These are phyloP conservation scores for Brevimyrus niger DNA, from an alignment of 2,113 vertebrate genomes.

Conservation along the genomic window DNA sequence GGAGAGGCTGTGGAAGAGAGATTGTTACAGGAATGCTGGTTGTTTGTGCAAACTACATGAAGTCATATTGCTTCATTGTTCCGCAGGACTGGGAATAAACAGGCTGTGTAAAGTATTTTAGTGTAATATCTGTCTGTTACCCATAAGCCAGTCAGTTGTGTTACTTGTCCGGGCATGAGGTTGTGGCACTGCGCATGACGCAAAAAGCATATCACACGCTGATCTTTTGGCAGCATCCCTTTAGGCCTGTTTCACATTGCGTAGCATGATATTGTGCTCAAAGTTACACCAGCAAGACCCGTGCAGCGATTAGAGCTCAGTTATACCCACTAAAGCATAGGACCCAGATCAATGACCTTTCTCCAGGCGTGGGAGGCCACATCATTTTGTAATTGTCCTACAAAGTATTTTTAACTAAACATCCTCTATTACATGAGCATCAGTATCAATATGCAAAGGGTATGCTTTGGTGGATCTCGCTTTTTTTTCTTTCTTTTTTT, in stretches of 20 bases:
- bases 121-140: neutral
- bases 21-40: neutral
- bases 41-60: neutral
- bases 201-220: neutral
- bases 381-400: neutral
- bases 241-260: neutral
- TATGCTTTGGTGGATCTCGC: neutral
- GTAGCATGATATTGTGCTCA: neutral
- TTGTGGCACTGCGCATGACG: neutral
- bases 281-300: neutral
- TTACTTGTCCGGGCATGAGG: neutral
- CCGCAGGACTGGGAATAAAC: neutral
- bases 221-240: neutral
- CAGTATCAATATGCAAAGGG: neutral
- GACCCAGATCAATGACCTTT: neutral
- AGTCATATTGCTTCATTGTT: neutral
- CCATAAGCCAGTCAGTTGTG: neutral
- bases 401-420: neutral
- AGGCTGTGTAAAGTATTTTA: neutral
- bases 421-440: neutral
- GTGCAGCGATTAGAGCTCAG: neutral
- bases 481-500: neutral
- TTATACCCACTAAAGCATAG: neutral
- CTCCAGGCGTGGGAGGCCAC: neutral
- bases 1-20: neutral